A percentile compares a stretch with the other conserved stretches of the same genome.
phyloP scores from a whole-genome alignment of 2,888 invertebrate species.

The Rhingia campestris region DNA sequence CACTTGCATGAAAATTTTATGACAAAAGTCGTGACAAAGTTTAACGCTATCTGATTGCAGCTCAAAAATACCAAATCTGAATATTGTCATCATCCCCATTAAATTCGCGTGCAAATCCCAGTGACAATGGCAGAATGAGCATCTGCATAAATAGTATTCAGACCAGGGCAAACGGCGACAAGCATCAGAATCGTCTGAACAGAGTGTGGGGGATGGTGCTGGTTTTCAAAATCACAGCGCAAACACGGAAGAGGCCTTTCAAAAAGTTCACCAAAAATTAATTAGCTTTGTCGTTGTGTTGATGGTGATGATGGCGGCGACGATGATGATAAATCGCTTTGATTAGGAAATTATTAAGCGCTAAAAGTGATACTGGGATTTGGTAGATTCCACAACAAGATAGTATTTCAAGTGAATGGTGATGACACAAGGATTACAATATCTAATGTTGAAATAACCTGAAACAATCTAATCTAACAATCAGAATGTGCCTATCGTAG shows the following conservation, averaged over 20 bases:
- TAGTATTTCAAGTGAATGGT: background rate
- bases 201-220: background rate
- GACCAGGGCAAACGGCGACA: background rate
- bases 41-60: slow-evolving; percentile 1
- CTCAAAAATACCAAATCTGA: background rate
- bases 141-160: background rate
- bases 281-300: slow-evolving; percentile 26
- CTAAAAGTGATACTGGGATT: background rate
- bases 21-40: slow-evolving; percentile 15
- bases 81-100: slow-evolving; percentile 16
- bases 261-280: slow-evolving; percentile 31
- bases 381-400: background rate
- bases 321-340: slow-evolving; percentile 42
- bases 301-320: slow-evolving; percentile 7
- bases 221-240: slow-evolving; percentile 16
- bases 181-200: background rate
- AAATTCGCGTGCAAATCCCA: slow-evolving; percentile 3
- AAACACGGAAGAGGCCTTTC: slow-evolving; percentile 3
- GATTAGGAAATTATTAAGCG: slow-evolving; percentile 28
- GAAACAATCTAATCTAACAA: too few species aligned
- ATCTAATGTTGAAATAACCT: too few species aligned
- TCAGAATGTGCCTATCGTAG: too few species aligned
- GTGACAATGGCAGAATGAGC: background rate
- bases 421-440: too few species aligned
- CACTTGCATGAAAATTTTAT: slow-evolving; percentile 16